Evolutionary conservation across 2,113 vertebrate genomes (phyloP).

Genomic region (Tupaia tana): DNA sequence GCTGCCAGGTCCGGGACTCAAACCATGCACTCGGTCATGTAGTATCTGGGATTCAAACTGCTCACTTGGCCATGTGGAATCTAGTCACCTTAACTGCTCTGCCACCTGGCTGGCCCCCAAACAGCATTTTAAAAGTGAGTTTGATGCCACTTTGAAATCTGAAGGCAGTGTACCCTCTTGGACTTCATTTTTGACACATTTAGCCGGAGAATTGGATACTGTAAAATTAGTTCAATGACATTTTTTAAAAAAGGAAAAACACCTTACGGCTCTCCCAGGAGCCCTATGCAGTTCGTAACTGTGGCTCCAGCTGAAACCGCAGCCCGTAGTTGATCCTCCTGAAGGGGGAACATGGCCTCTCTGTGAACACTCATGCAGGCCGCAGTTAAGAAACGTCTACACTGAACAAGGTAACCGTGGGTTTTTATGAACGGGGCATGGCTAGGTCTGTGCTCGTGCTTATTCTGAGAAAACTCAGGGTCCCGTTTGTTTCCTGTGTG

Average conservation of each 20-base stretch:
- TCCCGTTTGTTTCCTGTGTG: conserved; percentile 23
- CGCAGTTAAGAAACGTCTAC: background rate
- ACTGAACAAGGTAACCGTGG: conserved; percentile 11
- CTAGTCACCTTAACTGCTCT: too few species aligned
- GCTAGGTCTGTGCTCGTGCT: background rate
- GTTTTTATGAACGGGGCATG: conserved; percentile 47
- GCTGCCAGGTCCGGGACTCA: too few species aligned
- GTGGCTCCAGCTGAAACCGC: background rate
- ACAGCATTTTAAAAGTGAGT: background rate
- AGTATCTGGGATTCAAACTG: too few species aligned
- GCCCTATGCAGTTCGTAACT: background rate
- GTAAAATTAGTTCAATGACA: conserved; percentile 39
- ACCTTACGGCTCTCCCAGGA: conserved; percentile 9
- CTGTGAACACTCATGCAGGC: conserved; percentile 49
- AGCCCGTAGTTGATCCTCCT: background rate
- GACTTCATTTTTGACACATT: conserved; percentile 40
- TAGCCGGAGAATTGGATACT: background rate
- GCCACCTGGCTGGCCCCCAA: background rate
- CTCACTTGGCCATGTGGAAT: too few species aligned
- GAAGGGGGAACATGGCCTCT: background rate
- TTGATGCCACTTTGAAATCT: conserved; percentile 43
- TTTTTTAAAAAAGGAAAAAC: conserved; percentile 32
- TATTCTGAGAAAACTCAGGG: conserved; percentile 44
- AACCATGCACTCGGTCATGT: too few species aligned
- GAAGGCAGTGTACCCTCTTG: conserved; percentile 9